Evolutionary conservation across 2,888 invertebrate species (phyloP).

Genomic region (Trimorus sp.): DNA sequence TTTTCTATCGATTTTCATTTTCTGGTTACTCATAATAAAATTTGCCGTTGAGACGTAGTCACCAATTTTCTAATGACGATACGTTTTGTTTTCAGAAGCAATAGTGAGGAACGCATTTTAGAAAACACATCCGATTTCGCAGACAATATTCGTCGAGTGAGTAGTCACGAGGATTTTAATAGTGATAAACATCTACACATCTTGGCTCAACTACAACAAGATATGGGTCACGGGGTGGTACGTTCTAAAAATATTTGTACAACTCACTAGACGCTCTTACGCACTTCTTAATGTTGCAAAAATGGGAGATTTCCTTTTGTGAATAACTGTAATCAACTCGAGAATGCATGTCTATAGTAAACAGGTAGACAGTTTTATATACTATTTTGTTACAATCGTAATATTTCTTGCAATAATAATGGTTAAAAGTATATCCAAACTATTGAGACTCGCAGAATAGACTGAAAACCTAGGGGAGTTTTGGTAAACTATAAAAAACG

Average conservation of each 20-base stretch:
- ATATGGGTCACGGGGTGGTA: constrained; percentile 81
- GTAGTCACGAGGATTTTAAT: constrained; percentile 85
- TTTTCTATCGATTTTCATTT: too few relatives aligned
- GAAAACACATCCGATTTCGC: constrained; percentile 72
- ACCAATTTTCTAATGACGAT: too few relatives aligned
- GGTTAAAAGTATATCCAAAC: too few relatives aligned
- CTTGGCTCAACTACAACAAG: constrained; percentile 76
- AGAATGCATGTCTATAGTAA: too few relatives aligned
- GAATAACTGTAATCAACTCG: too few relatives aligned
- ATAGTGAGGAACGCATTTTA: constrained; percentile 79
- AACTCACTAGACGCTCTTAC: constrained; percentile 7
- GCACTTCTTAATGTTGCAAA: constrained; percentile 8
- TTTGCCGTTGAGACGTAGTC: too few relatives aligned
- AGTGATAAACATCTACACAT: constrained; percentile 77
- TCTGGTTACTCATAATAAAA: too few relatives aligned
- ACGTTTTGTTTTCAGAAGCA: constrained; percentile 74
- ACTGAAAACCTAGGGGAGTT: too few relatives aligned
- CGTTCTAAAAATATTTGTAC: constrained; percentile 67
- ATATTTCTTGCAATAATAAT: too few relatives aligned
- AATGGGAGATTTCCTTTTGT: neutral
- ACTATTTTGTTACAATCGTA: too few relatives aligned
- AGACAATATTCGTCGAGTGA: constrained; percentile 83
- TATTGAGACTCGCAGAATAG: too few relatives aligned
- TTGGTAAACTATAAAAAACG: neutral
- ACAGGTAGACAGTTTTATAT: too few relatives aligned